Percentiles rank a stretch among this genome's conserved stretches.
Evolutionary conservation across 2,888 invertebrate genomes (phyloP).

Genomic region (Brachynemurus nebulosus): DNA sequence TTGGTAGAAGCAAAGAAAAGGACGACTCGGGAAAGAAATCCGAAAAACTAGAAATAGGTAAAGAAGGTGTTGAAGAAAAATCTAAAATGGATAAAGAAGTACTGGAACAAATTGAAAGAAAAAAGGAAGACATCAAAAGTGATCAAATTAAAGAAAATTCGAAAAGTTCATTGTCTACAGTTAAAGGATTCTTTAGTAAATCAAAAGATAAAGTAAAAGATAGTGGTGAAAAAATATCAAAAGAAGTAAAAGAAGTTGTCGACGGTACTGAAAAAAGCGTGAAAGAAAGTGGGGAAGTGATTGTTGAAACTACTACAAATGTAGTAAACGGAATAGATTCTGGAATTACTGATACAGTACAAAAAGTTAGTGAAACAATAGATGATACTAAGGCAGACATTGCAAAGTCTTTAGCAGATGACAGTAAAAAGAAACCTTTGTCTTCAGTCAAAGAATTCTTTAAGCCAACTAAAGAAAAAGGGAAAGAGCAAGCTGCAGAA

Average conservation of each 20-base stretch:
- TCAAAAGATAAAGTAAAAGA: slow-evolving; percentile 8
- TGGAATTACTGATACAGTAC: slow-evolving; percentile 9
- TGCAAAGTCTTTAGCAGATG: no score
- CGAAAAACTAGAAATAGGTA: no score
- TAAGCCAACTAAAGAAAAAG: not conserved
- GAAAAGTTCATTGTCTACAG: no score
- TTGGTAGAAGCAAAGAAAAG: no score
- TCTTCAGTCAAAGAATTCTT: not conserved
- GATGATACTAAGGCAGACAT: slow-evolving; percentile 24
- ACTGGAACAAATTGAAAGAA: slow-evolving; percentile 4
- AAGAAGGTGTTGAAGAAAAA: not conserved
- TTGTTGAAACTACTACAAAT: slow-evolving; percentile 19
- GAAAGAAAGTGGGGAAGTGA: slow-evolving; percentile 7
- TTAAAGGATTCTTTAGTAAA: no score
- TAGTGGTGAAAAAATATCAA: slow-evolving; percentile 2
- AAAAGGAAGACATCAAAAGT: slow-evolving; percentile 3
- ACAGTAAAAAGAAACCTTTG: not conserved
- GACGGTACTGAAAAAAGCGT: slow-evolving; percentile 5
- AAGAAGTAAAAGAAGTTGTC: slow-evolving; percentile 1
- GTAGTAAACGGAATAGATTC: slow-evolving; percentile 19
- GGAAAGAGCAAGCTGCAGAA: no score
- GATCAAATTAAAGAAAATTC: no score
- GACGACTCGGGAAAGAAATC: no score
- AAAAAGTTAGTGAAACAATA: slow-evolving; percentile 30
- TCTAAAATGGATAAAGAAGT: not conserved